A percentile compares a stretch with the other conserved stretches of the same genome.
phyloP scores from a whole-genome alignment of 2,888 invertebrate species.

The Torymus aiolomorphi region DNA sequence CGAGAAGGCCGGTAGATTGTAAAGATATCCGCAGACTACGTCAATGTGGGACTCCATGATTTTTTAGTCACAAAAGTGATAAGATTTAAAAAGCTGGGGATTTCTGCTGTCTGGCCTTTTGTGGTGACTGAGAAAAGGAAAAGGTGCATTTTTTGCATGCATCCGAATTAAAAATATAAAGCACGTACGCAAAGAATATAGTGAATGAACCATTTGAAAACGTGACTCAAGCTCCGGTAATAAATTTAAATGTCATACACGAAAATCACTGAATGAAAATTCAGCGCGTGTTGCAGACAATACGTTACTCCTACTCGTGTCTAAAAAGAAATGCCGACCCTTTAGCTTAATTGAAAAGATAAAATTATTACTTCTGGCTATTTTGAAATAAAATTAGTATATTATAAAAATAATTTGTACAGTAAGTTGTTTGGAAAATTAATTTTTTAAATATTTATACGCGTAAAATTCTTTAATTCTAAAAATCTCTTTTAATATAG shows the following conservation, averaged over 20 bases:
- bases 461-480: too few relatives aligned
- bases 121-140: not conserved
- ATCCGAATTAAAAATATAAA: slow-evolving; percentile 3
- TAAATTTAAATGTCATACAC: not conserved
- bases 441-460: too few relatives aligned
- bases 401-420: too few relatives aligned
- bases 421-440: too few relatives aligned
- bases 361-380: not conserved
- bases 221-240: slow-evolving; percentile 17
- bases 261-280: slow-evolving; percentile 25
- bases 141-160: not conserved
- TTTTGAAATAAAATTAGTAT: too few relatives aligned
- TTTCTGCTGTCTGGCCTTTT: too few relatives aligned
- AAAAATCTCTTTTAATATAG: too few relatives aligned
- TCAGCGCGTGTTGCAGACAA: slow-evolving; percentile 12
- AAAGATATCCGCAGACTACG: not conserved
- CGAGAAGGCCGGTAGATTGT: not conserved
- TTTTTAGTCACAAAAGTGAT: too few relatives aligned
- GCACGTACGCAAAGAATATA: not conserved
- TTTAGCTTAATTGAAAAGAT: slow-evolving; percentile 19
- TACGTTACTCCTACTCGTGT: not conserved
- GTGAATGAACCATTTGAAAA: slow-evolving; percentile 18
- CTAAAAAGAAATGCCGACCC: slow-evolving; percentile 20
- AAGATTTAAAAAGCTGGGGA: too few relatives aligned
- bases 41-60: too few relatives aligned